Base-by-base conservation (phyloP, 2,888 invertebrate species). In the Tuberolachnus salignus region DNA sequence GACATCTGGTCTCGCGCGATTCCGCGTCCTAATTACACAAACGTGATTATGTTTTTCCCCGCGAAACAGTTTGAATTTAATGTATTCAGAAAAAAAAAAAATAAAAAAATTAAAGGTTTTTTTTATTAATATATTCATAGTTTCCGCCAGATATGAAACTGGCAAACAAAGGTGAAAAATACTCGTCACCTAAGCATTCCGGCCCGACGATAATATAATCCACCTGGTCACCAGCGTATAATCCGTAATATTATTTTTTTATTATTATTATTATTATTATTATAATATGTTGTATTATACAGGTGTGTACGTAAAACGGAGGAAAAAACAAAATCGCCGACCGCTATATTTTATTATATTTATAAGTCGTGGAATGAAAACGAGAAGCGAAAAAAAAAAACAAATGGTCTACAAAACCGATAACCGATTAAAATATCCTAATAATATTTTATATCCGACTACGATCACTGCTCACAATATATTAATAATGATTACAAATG, bases 121-220 rank as follows among this genome's bases (percentile, higher is more conserved):
- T n/a, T 42, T n/a, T 63, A 44, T 44, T 63, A 55, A 70, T 21
- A 70, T 55, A 55, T 70, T 42, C 70, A 55, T 44, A 42, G 70
- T 19, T 44, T 70, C 44, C 23, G 55, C 10, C 16, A 21, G 55
- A 55, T n/a, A 42, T 70, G 42, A 69, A n/a, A 51, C n/a, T 1
- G 16, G 6, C 6, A n/a, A 9, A 11, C 34, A 4, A 19, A 61
- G 42, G 63, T 8, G 14, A 71, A 57, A 26, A 70, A 71, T 21
- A 23, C 57, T 42, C 44, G 6, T 19, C 21, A 19, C 16, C 69
- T 16, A 44, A 70, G 55, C 46, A n/a, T 71, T 71, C 13, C 21
- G 71, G 71, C 59, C 59, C 57, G 71, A 46, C 59, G 71, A 26
- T 59, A n/a, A 26, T 59, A 71, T 59, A 71, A 71, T 71, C 71